Evolutionary conservation across 2,797 vertebrate genomes (phyloP), one percentile per base, ranked within the genome.

Genomic region (Sebastes umbrosus): DNA sequence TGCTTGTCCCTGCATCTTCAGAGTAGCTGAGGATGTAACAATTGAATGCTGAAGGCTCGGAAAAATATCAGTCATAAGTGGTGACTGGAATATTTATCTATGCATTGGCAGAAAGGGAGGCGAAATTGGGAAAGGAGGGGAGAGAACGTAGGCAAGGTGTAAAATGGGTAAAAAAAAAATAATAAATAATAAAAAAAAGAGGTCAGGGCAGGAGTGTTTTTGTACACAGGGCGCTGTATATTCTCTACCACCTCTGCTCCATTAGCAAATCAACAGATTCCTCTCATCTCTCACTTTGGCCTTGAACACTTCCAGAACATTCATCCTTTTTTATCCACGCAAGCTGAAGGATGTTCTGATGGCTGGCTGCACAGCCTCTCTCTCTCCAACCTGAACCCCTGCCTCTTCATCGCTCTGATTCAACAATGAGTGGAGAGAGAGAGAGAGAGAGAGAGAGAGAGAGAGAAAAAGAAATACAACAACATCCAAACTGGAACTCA

Each of bases 1-100:
- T 90, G 90, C 87, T 90, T 94, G 92, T 93, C 89, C 93, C 94
- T 81, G 93, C 95, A 94, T 96, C 96, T 96, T 95, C 96, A 95
- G 84, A 87, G 69, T 9, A 52, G 83, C 86, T 73, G 85, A 83
- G 77, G 79, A 75, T 82, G 88, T 84, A 79, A 90, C 87, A 90
- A 92, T 75, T 72, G 80, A 85, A 86, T 46, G 80, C 76, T 77
- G 91, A 89, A 91, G 82, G 83, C 87, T 82, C 63, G 69, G 82
- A 84, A 92, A 58, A 90, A 91, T 87, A 84, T 77, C 73, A 77
- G 81, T 85, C 77, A 74, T 69, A 78, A 77, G 66, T 71, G 79
- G 81, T 50, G 83, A 74, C 79, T 75, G 5, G 77, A 90, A 91
- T 82, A 90, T 90, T 87, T 88, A 90, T 85, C 73, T 71, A 70